Evolutionary conservation across 2,113 vertebrate species (phyloP).

Genomic region (Tretioscincus oriximinensis): DNA sequence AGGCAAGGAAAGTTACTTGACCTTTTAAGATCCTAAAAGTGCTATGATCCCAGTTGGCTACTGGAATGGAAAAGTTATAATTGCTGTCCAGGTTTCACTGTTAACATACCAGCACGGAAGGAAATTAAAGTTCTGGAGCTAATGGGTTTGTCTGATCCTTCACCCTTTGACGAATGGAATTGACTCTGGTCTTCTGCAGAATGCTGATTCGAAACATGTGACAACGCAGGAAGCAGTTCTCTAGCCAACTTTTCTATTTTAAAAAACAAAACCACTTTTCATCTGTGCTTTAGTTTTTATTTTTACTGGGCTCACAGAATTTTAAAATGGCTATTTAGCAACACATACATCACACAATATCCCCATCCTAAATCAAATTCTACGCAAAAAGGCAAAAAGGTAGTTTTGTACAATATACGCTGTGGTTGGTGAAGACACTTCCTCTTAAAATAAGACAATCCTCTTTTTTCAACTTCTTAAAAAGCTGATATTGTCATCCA

Average conservation of each 20-base stretch:
- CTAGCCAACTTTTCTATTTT: neutral
- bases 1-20: neutral
- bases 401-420: too few relatives aligned
- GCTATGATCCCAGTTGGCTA: conserved; percentile 77
- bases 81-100: conserved; percentile 77
- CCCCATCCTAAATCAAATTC: too few relatives aligned
- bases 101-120: conserved; percentile 75
- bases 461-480: too few relatives aligned
- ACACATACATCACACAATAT: too few relatives aligned
- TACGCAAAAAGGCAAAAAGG: too few relatives aligned
- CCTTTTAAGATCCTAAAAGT: conserved; percentile 43
- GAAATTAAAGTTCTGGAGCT: conserved; percentile 81
- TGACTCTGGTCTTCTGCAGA: conserved; percentile 55
- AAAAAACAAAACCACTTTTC: conserved; percentile 38
- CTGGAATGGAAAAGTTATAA: conserved; percentile 78
- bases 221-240: neutral
- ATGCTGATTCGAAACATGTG: conserved; percentile 70
- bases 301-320: conserved; percentile 1
- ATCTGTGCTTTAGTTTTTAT: conserved; percentile 30
- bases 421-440: too few relatives aligned
- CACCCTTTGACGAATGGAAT: conserved; percentile 77
- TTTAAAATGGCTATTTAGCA: too few relatives aligned
- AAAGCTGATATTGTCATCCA: too few relatives aligned
- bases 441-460: too few relatives aligned
- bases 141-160: conserved; percentile 80